A percentile compares a stretch with the other conserved stretches of the same genome.
Evolutionary conservation across 2,113 vertebrate species (phyloP).

Genomic region (Colaptes auratus): DNA sequence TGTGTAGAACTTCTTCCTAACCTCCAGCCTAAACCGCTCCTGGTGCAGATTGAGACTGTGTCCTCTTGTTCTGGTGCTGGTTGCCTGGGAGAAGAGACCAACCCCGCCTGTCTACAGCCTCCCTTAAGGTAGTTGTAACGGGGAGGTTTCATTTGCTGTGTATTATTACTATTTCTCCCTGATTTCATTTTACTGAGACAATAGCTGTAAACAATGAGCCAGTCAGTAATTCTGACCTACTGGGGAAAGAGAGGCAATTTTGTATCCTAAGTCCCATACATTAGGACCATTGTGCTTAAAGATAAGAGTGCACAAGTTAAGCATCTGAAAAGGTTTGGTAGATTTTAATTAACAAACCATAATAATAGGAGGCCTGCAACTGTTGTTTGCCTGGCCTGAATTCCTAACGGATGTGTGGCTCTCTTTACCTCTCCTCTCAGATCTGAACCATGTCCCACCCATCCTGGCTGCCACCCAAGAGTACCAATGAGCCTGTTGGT

Average conservation of each 20-base stretch:
- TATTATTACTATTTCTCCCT: too few relatives aligned
- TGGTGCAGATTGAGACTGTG: too few relatives aligned
- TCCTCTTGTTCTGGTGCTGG: too few relatives aligned
- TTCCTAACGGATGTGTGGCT: fast-evolving
- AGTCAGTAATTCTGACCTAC: background rate
- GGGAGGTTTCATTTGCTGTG: too few relatives aligned
- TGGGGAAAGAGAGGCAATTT: background rate
- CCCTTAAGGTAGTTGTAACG: too few relatives aligned
- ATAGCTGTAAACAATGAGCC: too few relatives aligned
- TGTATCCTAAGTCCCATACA: background rate
- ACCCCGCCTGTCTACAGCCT: too few relatives aligned
- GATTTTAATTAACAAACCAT: background rate
- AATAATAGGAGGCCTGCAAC: background rate
- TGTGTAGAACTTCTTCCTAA: too few relatives aligned
- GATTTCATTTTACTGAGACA: too few relatives aligned
- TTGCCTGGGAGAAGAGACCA: too few relatives aligned
- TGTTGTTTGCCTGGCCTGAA: background rate
- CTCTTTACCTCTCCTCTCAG: constrained; percentile 31
- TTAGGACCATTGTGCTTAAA: background rate
- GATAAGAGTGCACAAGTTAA: background rate
- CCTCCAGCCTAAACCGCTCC: too few relatives aligned
- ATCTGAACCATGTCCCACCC: constrained; percentile 83
- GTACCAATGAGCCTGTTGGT: constrained; percentile 80
- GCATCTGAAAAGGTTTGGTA: background rate
- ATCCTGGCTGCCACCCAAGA: constrained; percentile 85